Percentiles rank a stretch among this genome's conserved stretches.
phyloP scores from a whole-genome alignment of 2,797 vertebrate genomes.

The Helarctos malayanus region DNA sequence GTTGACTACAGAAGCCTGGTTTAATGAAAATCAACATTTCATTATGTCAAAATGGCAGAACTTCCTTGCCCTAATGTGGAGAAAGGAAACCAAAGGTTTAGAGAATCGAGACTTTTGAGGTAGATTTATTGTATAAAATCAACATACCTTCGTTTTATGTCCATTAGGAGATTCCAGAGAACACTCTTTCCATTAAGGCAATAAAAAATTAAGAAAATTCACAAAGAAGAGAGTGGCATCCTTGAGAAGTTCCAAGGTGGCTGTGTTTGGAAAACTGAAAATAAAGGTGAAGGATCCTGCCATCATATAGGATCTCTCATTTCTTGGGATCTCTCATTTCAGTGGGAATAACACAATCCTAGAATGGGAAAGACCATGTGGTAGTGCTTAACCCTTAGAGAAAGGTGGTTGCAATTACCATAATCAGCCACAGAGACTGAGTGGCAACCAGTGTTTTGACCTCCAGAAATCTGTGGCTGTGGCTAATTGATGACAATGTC shows the following conservation, averaged over 20 bases:
- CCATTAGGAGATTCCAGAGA: neutral
- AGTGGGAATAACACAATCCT: neutral
- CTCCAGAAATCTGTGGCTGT: constrained; percentile 20
- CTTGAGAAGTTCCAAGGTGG: neutral
- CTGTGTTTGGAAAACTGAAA: neutral
- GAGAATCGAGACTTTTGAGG: neutral
- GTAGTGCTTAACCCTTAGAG: constrained; percentile 28
- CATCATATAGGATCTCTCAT: neutral
- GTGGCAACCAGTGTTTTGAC: constrained; percentile 9
- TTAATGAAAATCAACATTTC: neutral
- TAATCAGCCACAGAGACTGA: constrained; percentile 6
- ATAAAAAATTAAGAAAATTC: constrained; percentile 6
- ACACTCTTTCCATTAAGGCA: neutral
- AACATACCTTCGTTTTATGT: neutral
- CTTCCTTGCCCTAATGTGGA: neutral
- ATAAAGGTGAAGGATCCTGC: neutral
- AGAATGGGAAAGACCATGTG: neutral
- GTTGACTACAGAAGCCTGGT: neutral
- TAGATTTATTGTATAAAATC: neutral
- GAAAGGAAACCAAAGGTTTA: neutral
- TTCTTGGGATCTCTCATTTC: constrained; percentile 14
- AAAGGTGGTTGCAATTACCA: constrained; percentile 36
- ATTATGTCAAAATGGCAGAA: neutral
- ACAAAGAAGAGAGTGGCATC: neutral
- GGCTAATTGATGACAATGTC: constrained; percentile 41